Conservation (phyloP, 2,113 vertebrate species). For the Calypte anna region DNA sequence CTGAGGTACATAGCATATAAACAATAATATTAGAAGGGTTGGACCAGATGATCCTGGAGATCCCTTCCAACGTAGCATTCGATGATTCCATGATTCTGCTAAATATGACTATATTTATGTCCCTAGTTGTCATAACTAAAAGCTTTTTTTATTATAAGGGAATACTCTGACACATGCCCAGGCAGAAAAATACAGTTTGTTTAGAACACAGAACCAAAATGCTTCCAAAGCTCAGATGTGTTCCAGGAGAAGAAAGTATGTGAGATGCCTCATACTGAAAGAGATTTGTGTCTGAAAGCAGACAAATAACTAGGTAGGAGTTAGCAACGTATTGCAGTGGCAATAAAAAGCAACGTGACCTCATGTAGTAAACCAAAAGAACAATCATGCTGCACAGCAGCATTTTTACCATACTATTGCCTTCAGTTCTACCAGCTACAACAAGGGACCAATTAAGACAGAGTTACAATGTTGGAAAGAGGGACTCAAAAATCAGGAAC, state of each 20-base stretch:
- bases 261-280: background rate
- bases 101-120: background rate
- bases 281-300: background rate
- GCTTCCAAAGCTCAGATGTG: background rate
- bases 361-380: background rate
- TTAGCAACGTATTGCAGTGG: background rate
- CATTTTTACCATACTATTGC: background rate
- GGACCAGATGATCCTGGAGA: too few species aligned
- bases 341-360: background rate
- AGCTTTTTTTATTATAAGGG: background rate
- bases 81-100: too few species aligned
- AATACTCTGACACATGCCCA: background rate
- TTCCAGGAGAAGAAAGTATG: background rate
- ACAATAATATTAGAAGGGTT: too few species aligned
- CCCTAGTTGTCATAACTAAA: background rate
- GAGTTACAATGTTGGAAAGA: fast-evolving
- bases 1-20: too few species aligned
- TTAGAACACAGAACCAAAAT: background rate
- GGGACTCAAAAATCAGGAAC: background rate
- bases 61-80: too few species aligned
- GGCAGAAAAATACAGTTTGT: background rate
- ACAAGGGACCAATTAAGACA: background rate
- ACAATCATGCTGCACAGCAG: background rate
- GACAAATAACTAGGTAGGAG: background rate
- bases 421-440: background rate